Evolutionary conservation across 2,113 vertebrate species (phyloP).

Genomic region (Lonchura striata): DNA sequence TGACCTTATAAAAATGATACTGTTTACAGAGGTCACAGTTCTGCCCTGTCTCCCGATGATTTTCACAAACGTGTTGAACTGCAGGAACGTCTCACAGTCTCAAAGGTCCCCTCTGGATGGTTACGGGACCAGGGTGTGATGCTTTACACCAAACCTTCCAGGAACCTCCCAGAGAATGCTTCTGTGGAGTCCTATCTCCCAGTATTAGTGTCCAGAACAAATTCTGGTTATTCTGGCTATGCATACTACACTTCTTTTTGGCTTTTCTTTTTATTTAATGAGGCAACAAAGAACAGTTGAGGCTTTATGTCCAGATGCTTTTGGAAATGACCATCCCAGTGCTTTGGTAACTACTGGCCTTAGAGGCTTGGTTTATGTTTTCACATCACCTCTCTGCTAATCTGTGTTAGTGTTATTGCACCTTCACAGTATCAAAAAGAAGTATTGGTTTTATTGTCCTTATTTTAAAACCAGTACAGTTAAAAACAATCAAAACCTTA

Average conservation of each 20-base stretch:
- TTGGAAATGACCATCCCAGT: background rate
- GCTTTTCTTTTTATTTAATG: background rate
- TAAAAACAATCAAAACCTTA: background rate
- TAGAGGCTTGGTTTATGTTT: background rate
- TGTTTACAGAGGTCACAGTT: background rate
- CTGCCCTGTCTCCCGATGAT: background rate
- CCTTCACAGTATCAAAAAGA: conserved; percentile 35
- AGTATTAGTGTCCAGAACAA: background rate
- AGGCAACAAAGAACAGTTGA: background rate
- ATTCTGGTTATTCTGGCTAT: background rate
- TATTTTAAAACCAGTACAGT: conserved; percentile 36
- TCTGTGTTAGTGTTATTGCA: background rate
- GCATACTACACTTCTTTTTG: background rate
- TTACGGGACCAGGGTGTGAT: background rate
- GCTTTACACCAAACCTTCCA: background rate
- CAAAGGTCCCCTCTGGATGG: background rate
- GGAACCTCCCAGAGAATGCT: background rate
- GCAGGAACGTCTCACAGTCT: background rate
- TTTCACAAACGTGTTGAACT: background rate
- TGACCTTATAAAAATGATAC: background rate
- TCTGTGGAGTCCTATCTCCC: background rate
- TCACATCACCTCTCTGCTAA: background rate
- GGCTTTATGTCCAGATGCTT: background rate
- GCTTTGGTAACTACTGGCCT: background rate
- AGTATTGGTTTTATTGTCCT: conserved; percentile 47